Percentiles rank a stretch among this genome's conserved stretches.
phyloP scores from a whole-genome alignment of 2,113 vertebrate species.

The Onychostoma macrolepis region DNA sequence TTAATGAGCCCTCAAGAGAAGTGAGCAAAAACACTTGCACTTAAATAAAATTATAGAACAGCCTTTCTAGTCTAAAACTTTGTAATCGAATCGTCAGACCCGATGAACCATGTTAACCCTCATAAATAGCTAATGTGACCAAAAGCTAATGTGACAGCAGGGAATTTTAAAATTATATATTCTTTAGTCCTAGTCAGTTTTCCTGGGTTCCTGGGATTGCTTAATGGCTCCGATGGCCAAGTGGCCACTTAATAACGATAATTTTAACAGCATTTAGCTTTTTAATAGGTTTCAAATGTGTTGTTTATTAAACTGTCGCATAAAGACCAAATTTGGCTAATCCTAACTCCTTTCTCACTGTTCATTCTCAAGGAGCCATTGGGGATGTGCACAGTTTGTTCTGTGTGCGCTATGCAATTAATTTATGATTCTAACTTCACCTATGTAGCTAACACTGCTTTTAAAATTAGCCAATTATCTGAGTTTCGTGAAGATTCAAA shows the following conservation, averaged over 20 bases:
- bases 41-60: not conserved
- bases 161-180: not conserved
- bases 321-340: not conserved
- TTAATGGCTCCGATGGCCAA: not conserved
- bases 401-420: not conserved
- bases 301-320: slow-evolving; percentile 10
- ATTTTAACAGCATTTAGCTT: slow-evolving; percentile 6
- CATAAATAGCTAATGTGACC: not conserved
- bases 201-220: no score
- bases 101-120: not conserved
- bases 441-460: slow-evolving; percentile 18
- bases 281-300: slow-evolving; percentile 11
- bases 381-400: not conserved
- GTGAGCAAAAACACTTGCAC: not conserved
- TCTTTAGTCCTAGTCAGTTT: not conserved
- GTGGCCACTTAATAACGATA: slow-evolving; percentile 15
- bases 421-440: slow-evolving; percentile 8
- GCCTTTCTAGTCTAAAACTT: not conserved
- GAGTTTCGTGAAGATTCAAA: slow-evolving; percentile 3
- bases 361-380: slow-evolving; percentile 2
- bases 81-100: not conserved
- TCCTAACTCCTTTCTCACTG: not conserved
- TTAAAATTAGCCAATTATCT: slow-evolving; percentile 12
- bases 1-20: not conserved
- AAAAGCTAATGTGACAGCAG: not conserved